phyloP scores from a whole-genome alignment of 2,888 invertebrate species.

The Diloba caeruleocephala region DNA sequence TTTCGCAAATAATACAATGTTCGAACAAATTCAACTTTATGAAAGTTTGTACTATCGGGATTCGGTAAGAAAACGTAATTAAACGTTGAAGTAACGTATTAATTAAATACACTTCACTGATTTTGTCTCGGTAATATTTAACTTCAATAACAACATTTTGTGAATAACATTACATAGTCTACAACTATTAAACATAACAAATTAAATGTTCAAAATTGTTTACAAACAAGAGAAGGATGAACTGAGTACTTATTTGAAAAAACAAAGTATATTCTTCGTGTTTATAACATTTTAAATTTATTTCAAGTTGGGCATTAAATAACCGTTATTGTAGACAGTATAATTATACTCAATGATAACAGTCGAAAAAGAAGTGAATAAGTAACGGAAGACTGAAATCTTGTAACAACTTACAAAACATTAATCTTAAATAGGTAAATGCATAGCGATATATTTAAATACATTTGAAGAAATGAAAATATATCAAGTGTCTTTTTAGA shows the following conservation, averaged over 20 bases:
- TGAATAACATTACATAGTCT: conserved; percentile 54
- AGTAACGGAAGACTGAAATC: conserved; percentile 63
- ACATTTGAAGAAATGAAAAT: conserved; percentile 25
- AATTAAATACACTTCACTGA: conserved; percentile 51
- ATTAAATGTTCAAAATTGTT: conserved; percentile 32
- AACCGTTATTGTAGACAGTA: conserved; percentile 29
- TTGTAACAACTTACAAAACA: conserved; percentile 57
- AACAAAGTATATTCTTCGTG: conserved; percentile 28
- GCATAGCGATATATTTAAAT: conserved; percentile 44
- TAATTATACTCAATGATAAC: conserved; percentile 32
- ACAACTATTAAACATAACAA: conserved; percentile 44
- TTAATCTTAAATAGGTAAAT: conserved; percentile 59
- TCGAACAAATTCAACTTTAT: conserved; percentile 21
- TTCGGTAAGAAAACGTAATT: conserved; percentile 38
- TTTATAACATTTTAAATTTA: conserved; percentile 35
- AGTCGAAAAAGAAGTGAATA: conserved; percentile 23
- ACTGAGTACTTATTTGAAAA: conserved; percentile 56
- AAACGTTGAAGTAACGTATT: too few species aligned
- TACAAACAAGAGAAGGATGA: conserved; percentile 13
- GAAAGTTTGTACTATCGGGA: conserved; percentile 62
- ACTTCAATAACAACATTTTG: conserved; percentile 52
- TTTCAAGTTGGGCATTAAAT: conserved; percentile 17
- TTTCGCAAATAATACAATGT: conserved; percentile 22
- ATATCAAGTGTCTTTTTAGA: conserved; percentile 6
- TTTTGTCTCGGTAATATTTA: conserved; percentile 50